A percentile compares a stretch with the other conserved stretches of the same genome.
Conservation (phyloP, 1,140 invertebrate genomes). For the Luehdorfia chinensis region DNA sequence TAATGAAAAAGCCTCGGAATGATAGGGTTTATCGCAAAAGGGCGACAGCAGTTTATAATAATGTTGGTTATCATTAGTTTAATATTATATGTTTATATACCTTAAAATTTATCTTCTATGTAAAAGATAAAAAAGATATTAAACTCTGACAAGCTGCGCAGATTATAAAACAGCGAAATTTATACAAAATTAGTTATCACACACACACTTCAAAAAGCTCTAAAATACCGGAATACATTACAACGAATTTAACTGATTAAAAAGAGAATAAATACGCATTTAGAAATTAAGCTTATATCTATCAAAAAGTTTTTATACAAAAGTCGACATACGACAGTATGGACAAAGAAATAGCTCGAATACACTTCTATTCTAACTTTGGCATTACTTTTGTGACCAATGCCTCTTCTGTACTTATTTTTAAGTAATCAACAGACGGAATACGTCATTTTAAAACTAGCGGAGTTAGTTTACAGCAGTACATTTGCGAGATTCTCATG, state of each 20-base stretch:
- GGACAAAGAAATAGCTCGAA: background rate
- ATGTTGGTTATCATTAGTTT: no score
- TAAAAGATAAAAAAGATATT: constrained; percentile 35
- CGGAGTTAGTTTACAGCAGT: constrained; percentile 1
- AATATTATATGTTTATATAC: no score
- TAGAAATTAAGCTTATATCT: constrained; percentile 8
- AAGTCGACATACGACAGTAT: background rate
- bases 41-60: constrained; percentile 15
- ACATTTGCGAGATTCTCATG: constrained; percentile 6
- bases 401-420: constrained; percentile 18
- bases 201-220: constrained; percentile 1
- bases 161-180: background rate
- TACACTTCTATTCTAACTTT: constrained; percentile 48
- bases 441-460: constrained; percentile 6
- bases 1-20: constrained; percentile 26
- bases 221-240: background rate
- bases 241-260: background rate
- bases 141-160: constrained; percentile 2
- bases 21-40: constrained; percentile 12
- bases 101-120: constrained; percentile 30
- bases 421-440: constrained; percentile 2
- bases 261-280: constrained; percentile 9
- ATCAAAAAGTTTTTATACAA: background rate
- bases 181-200: background rate
- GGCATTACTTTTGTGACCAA: constrained; percentile 58